phyloP scores from a whole-genome alignment of 2,888 invertebrate species.

The Frankliniella intonsa region DNA sequence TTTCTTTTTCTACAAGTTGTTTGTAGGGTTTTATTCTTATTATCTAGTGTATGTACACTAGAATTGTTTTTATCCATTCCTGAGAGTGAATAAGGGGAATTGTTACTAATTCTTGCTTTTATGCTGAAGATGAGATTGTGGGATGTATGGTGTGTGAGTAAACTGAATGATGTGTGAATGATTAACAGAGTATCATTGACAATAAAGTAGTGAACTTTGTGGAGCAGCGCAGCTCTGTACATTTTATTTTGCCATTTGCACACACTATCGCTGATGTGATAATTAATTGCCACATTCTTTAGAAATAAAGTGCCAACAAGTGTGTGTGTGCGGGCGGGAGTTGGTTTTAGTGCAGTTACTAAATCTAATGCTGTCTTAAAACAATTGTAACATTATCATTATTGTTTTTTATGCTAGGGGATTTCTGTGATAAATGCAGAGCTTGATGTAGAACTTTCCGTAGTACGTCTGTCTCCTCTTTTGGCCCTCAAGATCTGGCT shows the following conservation, averaged over 20 bases:
- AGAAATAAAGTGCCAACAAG: conserved; percentile 21
- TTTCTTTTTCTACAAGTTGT: background rate
- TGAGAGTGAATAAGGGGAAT: background rate
- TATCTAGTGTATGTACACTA: background rate
- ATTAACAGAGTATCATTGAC: conserved; percentile 25
- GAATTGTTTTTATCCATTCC: conserved; percentile 21
- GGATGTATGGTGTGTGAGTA: background rate
- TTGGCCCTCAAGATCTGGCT: conserved; percentile 17
- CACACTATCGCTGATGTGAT: conserved; percentile 21
- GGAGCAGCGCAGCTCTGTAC: conserved; percentile 7
- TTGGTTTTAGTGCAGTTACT: conserved; percentile 25
- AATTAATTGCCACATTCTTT: conserved; percentile 22
- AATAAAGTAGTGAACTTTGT: background rate
- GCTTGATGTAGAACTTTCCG: conserved; percentile 19
- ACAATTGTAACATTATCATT: conserved; percentile 20
- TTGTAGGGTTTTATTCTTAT: background rate
- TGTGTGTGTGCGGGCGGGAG: conserved; percentile 20
- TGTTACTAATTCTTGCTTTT: background rate
- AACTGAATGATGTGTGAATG: background rate
- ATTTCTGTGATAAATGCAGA: conserved; percentile 23
- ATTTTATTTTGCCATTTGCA: conserved; percentile 21
- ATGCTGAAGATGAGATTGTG: background rate
- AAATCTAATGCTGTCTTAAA: conserved; percentile 25
- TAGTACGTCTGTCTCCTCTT: conserved; percentile 20
- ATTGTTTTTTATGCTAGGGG: conserved; percentile 25